A percentile compares a stretch with the other conserved stretches of the same genome.
Conservation (phyloP, 1,140 invertebrate species). For the Ladona fulva region DNA sequence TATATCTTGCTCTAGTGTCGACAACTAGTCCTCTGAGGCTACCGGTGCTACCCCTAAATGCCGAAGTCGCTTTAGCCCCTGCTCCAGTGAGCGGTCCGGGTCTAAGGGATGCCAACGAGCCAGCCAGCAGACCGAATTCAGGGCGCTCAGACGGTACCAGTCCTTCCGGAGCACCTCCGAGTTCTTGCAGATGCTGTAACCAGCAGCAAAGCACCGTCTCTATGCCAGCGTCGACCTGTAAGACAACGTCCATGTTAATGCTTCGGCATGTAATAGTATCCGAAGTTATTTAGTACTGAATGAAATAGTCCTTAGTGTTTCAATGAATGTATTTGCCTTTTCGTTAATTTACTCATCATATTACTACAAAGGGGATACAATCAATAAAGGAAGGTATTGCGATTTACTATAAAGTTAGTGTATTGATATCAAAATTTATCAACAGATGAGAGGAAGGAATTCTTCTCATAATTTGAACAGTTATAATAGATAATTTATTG, state of each 20-base stretch:
- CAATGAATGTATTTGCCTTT: not conserved
- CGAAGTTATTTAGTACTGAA: not conserved
- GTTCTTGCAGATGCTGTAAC: constrained; percentile 69
- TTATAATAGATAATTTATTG: too few relatives aligned
- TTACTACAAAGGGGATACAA: not conserved
- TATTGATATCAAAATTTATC: not conserved
- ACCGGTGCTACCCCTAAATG: constrained; percentile 45
- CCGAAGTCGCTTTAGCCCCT: constrained; percentile 19
- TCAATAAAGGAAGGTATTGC: too few relatives aligned
- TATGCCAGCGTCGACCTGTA: constrained; percentile 67
- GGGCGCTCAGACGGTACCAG: constrained; percentile 51
- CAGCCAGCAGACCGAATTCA: constrained; percentile 55
- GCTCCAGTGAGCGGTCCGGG: constrained; percentile 24
- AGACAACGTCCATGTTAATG: not conserved
- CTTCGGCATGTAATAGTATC: not conserved
- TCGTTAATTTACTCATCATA: not conserved
- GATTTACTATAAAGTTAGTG: not conserved
- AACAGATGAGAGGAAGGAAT: too few relatives aligned
- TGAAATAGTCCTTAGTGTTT: not conserved
- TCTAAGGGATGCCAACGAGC: constrained; percentile 58
- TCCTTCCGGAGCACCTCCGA: constrained; percentile 63
- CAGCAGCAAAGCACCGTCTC: constrained; percentile 72
- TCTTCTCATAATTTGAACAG: too few relatives aligned
- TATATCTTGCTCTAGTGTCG: constrained; percentile 65
- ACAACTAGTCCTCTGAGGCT: constrained; percentile 48